A percentile compares a stretch with the other conserved stretches of the same genome.
These are phyloP conservation scores for Falco punctatus DNA, from an alignment of 2,113 vertebrate genomes.

Conservation along the genomic window DNA sequence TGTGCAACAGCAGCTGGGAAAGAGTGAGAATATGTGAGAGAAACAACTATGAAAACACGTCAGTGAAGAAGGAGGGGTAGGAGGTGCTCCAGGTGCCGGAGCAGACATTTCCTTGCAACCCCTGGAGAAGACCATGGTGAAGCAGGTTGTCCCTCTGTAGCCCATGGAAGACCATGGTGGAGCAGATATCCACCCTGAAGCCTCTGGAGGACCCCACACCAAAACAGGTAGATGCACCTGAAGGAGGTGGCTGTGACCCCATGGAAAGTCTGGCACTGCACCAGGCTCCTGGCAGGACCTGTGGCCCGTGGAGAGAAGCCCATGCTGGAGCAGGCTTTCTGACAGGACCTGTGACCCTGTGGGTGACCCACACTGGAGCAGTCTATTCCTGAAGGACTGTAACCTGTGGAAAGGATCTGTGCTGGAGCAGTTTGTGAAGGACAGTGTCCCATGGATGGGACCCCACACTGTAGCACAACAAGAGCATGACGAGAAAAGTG, in stretches of 20 bases:
- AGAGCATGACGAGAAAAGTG: neutral
- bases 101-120: neutral
- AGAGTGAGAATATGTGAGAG: neutral
- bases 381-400: neutral
- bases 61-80: neutral
- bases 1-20: neutral
- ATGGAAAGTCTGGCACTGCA: rapidly evolving
- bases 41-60: neutral
- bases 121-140: neutral
- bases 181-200: neutral
- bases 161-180: rapidly evolving
- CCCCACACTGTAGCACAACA: neutral
- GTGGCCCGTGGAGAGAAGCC: neutral
- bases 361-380: neutral
- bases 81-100: neutral
- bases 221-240: neutral
- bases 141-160: neutral
- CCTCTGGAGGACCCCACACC: rapidly evolving
- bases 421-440: neutral
- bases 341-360: neutral
- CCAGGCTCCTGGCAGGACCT: neutral
- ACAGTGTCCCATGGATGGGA: neutral
- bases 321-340: neutral
- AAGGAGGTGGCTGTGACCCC: neutral
- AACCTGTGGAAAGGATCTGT: too few species aligned